Evolutionary conservation across 92 coral and sea anemone species (phyloP), one percentile per base, ranked within the genome.

Genomic region (Phenganax marumi): DNA sequence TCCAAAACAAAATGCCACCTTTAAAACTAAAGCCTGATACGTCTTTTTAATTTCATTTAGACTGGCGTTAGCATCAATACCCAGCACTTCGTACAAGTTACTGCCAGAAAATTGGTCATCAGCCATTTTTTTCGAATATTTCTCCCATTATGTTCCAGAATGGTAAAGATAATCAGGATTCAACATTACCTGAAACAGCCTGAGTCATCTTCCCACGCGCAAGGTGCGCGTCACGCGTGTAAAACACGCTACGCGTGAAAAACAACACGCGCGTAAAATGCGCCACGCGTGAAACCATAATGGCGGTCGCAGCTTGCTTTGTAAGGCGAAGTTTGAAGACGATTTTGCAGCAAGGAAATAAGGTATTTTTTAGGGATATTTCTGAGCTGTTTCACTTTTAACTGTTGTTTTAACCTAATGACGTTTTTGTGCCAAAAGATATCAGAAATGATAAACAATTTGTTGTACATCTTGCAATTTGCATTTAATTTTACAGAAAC

Each of bases 21-120:
- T 88, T 2, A 90, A 85, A 9, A 89, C 89, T 22, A 92, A 87
- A 54, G 70, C 87, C 65, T 92, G 98, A 60, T 95, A 95, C 63
- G 85, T 86, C 79, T 87, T 83, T 79, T 89, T 95, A 12, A 95
- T 89, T 86, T 92, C 97, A 49, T 81, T 91, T 46, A 84, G 86
- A 50, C 85, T 70, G 25, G 97, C 91, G 63, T 75, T 76, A 50
- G 86, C 58, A 25, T 87, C 74, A 47, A 95, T 92, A 26, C 97
- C 98, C 64, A 95, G 90, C 19, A 89, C 89, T 58, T 86, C 84
- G 82, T 95, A 95, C 16, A 86, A 85, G 64, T 80, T 89, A 21
- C 56, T 65, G 23, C 82, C 47, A 58, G 54, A 58, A 43, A 77
- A 77, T 18, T 50, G 70, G 8, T 60, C 50, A 26, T 61, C 58